phyloP scores from a whole-genome alignment of 2,113 vertebrate genomes.

The Romanogobio albipinnatus region DNA sequence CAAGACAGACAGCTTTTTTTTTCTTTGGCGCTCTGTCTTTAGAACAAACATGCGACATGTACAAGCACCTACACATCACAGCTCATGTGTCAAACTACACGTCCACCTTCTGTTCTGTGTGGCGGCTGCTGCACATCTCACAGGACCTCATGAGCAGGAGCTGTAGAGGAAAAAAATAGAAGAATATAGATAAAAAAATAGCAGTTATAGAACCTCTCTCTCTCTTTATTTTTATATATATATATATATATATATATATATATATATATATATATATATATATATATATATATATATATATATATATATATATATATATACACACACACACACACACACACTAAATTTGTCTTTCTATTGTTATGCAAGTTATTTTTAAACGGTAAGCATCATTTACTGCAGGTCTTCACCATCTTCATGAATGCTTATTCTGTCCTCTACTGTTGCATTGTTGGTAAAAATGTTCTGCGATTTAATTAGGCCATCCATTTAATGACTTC shows the following conservation, averaged over 20 bases:
- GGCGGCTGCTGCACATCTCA: not conserved
- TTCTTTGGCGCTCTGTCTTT: not conserved
- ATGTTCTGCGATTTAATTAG: not conserved
- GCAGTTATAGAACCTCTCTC: too few species aligned
- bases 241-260: too few species aligned
- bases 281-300: too few species aligned
- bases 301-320: too few species aligned
- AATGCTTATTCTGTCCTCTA: not conserved
- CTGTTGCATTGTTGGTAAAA: constrained; percentile 3
- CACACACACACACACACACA: too few species aligned
- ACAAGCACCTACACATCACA: constrained; percentile 1
- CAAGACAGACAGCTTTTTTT: constrained; percentile 13
- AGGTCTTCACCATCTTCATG: constrained; percentile 5
- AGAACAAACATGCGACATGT: not conserved
- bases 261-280: too few species aligned
- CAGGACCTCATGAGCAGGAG: not conserved
- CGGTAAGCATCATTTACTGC: not conserved
- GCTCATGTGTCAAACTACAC: constrained; percentile 17
- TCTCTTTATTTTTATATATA: too few species aligned
- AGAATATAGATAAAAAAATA: too few species aligned
- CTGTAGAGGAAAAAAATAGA: not conserved
- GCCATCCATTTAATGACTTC: constrained; percentile 10
- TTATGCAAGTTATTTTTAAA: not conserved
- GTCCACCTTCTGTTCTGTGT: constrained; percentile 3
- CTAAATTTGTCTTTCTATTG: not conserved